These are phyloP conservation scores for Drosophila burlai DNA, from an alignment of 1,140 invertebrate species.

Conservation along the genomic window DNA sequence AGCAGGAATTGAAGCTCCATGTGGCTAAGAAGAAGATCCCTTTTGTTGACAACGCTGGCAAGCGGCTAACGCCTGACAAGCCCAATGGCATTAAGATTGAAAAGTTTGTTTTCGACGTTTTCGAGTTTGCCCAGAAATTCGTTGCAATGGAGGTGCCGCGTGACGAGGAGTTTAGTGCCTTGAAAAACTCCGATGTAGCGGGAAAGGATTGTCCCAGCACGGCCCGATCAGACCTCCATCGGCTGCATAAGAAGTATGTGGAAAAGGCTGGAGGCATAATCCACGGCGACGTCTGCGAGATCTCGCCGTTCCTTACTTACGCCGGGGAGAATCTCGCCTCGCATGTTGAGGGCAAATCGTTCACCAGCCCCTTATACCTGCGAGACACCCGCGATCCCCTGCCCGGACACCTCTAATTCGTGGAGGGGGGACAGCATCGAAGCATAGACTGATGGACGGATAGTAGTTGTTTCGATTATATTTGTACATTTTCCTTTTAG, in stretches of 20 bases:
- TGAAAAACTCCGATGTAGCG: constrained; percentile 96
- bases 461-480: constrained; percentile 43
- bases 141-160: constrained; percentile 97
- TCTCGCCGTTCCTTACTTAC: constrained; percentile 96
- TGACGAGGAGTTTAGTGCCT: constrained; percentile 97
- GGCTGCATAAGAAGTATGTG: constrained; percentile 94
- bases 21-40: constrained; percentile 99
- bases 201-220: constrained; percentile 97
- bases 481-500: constrained; percentile 34
- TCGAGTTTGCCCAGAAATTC: constrained; percentile 96
- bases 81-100: constrained; percentile 99
- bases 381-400: constrained; percentile 67
- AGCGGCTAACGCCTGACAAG: constrained; percentile 90
- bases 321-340: constrained; percentile 93
- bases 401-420: constrained; percentile 68
- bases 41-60: constrained; percentile 91
- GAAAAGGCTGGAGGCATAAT: constrained; percentile 93
- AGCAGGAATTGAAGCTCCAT: constrained; percentile 94
- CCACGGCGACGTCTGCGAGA: constrained; percentile 92
- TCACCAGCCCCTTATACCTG: constrained; percentile 89
- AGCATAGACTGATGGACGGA: constrained; percentile 66
- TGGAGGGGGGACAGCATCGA: neutral
- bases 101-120: constrained; percentile 99
- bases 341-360: constrained; percentile 89
- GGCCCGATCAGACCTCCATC: constrained; percentile 91